phyloP scores from a whole-genome alignment of 92 coral and sea anemone species.

The Parazoanthus atlanticus region DNA sequence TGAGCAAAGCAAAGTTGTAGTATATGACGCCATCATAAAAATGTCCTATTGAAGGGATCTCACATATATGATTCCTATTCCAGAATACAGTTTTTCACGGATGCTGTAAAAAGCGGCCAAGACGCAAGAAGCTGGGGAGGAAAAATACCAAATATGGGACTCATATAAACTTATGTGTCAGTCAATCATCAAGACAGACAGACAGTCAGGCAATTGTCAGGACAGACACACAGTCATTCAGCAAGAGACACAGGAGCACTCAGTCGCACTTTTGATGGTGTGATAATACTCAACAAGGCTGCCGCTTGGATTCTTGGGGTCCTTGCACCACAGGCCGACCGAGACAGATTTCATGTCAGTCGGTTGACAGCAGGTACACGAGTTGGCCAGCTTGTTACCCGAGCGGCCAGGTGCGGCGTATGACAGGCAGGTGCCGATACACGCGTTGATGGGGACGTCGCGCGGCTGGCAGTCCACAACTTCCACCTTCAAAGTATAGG shows the following conservation, averaged over 20 bases:
- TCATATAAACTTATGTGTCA: background rate
- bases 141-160: background rate
- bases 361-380: constrained; percentile 56
- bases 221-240: background rate
- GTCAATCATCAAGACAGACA: background rate
- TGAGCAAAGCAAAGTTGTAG: too few species aligned
- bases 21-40: too few species aligned
- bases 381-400: constrained; percentile 23
- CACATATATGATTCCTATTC: too few species aligned
- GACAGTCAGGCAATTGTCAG: background rate
- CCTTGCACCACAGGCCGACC: constrained; percentile 60
- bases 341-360: constrained; percentile 47
- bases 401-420: constrained; percentile 53
- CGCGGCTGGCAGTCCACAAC: constrained; percentile 57
- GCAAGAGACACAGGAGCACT: constrained; percentile 62
- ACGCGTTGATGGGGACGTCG: constrained; percentile 51
- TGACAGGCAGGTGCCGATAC: constrained; percentile 63
- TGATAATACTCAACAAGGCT: constrained; percentile 45
- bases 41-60: too few species aligned
- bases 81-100: too few species aligned
- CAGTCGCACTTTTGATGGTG: constrained; percentile 53
- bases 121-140: too few species aligned
- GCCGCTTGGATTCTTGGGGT: constrained; percentile 39
- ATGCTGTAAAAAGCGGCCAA: too few species aligned
- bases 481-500: constrained; percentile 48